A percentile compares a stretch with the other conserved stretches of the same genome.
Conservation (phyloP, 2,797 vertebrate species). For the Vipera ursinii region DNA sequence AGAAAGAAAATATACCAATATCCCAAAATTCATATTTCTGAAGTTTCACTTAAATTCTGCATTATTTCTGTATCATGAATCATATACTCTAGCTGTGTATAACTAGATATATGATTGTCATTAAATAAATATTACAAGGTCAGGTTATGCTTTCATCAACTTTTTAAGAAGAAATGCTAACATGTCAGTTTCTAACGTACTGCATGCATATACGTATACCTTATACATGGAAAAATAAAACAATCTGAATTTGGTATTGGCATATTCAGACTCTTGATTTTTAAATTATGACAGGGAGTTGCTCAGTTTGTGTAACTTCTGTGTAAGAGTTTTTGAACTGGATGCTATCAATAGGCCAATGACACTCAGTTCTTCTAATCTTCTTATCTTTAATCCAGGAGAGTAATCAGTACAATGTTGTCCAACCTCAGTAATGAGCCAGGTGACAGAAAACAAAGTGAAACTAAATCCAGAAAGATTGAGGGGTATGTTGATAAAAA, state of each 20-base stretch:
- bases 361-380: neutral
- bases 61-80: neutral
- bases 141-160: conserved; percentile 22
- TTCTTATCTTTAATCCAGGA: neutral
- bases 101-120: conserved; percentile 3
- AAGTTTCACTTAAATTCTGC: conserved; percentile 18
- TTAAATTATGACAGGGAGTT: conserved; percentile 1
- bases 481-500: neutral
- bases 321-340: neutral
- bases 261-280: neutral
- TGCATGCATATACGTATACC: neutral
- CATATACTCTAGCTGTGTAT: neutral
- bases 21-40: conserved; percentile 12
- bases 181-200: conserved; percentile 1
- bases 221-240: neutral
- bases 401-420: neutral
- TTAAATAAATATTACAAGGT: conserved; percentile 14
- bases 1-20: neutral
- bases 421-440: neutral
- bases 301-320: conserved; percentile 1
- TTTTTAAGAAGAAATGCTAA: neutral
- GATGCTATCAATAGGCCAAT: neutral
- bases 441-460: neutral
- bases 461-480: neutral
- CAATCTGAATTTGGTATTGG: conserved; percentile 22